phyloP scores from a whole-genome alignment of 2,797 vertebrate genomes.

The Protonibea diacanthus region DNA sequence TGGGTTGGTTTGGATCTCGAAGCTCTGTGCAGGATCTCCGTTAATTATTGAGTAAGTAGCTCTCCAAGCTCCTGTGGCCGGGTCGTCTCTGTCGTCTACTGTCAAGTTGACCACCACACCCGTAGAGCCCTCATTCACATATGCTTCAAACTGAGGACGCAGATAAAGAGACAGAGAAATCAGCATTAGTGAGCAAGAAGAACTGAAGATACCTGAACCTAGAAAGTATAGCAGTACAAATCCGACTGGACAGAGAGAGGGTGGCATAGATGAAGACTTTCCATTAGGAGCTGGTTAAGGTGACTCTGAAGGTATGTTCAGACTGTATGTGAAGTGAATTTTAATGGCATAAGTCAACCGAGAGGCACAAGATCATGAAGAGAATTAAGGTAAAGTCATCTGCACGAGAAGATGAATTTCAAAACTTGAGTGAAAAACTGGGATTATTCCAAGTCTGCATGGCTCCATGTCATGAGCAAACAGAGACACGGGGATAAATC shows the following conservation, averaged over 20 bases:
- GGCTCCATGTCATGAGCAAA: background rate
- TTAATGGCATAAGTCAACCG: background rate
- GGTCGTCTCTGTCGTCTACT: slow-evolving; percentile 94
- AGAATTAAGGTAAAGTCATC: background rate
- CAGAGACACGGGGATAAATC: background rate
- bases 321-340: background rate
- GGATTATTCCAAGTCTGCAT: background rate
- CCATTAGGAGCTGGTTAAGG: background rate
- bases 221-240: background rate
- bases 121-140: slow-evolving; percentile 91
- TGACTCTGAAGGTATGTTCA: background rate
- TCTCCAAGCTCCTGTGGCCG: slow-evolving; percentile 92
- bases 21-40: slow-evolving; percentile 92
- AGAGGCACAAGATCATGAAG: background rate
- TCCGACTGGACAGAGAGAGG: background rate
- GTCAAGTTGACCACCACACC: slow-evolving; percentile 96
- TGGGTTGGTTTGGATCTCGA: slow-evolving; percentile 95
- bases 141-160: slow-evolving; percentile 91
- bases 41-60: slow-evolving; percentile 95
- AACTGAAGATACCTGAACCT: background rate
- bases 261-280: background rate
- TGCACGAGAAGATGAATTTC: background rate
- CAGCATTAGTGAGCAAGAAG: background rate
- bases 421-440: background rate
- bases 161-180: slow-evolving; percentile 28